These are phyloP conservation scores for Echinops telfairi DNA, from an alignment of 2,113 vertebrate species.

Conservation along the genomic window DNA sequence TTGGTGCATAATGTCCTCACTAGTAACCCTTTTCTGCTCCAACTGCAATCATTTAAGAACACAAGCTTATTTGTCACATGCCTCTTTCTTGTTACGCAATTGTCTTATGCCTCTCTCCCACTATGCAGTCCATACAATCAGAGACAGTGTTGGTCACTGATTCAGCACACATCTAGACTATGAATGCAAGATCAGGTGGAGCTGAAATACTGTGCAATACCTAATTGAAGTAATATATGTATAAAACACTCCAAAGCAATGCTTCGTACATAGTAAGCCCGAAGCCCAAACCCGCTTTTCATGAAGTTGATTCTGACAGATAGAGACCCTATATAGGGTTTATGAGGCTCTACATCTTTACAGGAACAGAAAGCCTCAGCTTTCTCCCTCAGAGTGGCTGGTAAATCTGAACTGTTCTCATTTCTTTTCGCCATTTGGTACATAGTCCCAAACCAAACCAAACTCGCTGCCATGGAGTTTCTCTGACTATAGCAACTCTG, in stretches of 20 bases:
- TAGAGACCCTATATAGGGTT: too few species aligned
- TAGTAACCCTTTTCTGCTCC: neutral
- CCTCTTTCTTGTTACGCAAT: neutral
- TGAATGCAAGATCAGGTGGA: conserved; percentile 4
- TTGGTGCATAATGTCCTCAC: neutral
- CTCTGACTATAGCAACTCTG: too few species aligned
- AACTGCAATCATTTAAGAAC: neutral
- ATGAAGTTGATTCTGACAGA: too few species aligned
- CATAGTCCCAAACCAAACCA: too few species aligned
- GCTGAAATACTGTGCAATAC: neutral
- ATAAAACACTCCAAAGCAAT: neutral
- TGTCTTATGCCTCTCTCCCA: neutral
- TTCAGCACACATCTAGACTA: neutral
- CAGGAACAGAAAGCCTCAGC: too few species aligned
- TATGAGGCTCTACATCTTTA: too few species aligned
- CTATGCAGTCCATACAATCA: neutral
- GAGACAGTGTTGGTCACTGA: neutral
- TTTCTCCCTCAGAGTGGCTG: too few species aligned
- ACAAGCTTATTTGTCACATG: neutral
- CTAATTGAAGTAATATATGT: neutral
- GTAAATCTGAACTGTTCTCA: too few species aligned
- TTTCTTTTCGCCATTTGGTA: too few species aligned
- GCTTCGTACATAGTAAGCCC: neutral
- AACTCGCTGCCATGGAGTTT: too few species aligned
- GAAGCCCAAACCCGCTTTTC: too few species aligned